phyloP scores from a whole-genome alignment of 2,888 invertebrate genomes.

The Lasius fuliginosus region DNA sequence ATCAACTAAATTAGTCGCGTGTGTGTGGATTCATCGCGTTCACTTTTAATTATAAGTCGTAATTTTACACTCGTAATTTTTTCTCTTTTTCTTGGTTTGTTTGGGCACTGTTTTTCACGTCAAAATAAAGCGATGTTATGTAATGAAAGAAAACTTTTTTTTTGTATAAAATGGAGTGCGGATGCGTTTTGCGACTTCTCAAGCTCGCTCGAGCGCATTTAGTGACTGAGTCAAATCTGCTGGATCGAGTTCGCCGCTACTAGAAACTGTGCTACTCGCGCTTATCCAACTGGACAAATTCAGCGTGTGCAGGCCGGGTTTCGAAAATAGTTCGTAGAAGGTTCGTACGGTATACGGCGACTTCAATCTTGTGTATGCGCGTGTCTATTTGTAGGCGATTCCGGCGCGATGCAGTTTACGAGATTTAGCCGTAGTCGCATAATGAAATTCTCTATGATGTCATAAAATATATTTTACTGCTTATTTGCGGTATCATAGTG shows the following conservation, averaged over 20 bases:
- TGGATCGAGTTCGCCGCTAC: constrained; percentile 40
- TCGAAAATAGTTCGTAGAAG: constrained; percentile 79
- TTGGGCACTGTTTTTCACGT: constrained; percentile 15
- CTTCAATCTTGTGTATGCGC: constrained; percentile 61
- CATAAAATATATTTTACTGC: constrained; percentile 10
- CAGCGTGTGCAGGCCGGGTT: constrained; percentile 72
- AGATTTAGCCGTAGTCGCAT: constrained; percentile 63
- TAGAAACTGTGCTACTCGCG: constrained; percentile 54
- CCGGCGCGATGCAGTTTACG: constrained; percentile 56
- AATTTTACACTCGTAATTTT: background rate
- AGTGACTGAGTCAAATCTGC: constrained; percentile 54
- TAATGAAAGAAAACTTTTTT: background rate
- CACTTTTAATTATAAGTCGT: background rate
- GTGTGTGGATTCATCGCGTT: background rate
- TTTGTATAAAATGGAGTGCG: constrained; percentile 6
- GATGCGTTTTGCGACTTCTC: constrained; percentile 41
- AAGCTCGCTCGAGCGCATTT: constrained; percentile 33
- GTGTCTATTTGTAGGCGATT: constrained; percentile 79
- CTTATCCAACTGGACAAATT: constrained; percentile 74
- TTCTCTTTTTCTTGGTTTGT: background rate
- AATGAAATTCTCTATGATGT: constrained; percentile 62
- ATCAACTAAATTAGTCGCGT: background rate
- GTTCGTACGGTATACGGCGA: constrained; percentile 67
- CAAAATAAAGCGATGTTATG: background rate
- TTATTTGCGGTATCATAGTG: constrained; percentile 4